Percentiles rank a stretch among this genome's conserved stretches.
These are phyloP conservation scores for Smutsia gigantea DNA, from an alignment of 2,797 vertebrate genomes.

Conservation along the genomic window DNA sequence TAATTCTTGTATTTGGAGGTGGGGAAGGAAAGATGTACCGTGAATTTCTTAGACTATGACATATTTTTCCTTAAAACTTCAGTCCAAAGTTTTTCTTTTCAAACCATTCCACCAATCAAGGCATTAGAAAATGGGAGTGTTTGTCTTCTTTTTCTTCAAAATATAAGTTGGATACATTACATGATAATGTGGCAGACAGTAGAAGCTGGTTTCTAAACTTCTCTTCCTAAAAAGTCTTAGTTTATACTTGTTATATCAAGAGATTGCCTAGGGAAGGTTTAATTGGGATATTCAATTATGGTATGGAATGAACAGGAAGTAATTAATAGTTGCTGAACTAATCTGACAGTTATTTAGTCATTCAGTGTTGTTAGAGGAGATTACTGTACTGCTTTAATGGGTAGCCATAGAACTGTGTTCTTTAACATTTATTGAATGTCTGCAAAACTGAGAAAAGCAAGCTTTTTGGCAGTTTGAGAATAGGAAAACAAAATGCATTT, in stretches of 20 bases:
- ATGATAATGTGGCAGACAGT: neutral
- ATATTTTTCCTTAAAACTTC: neutral
- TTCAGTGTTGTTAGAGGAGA: neutral
- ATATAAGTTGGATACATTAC: neutral
- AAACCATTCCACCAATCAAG: neutral
- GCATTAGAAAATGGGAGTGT: neutral
- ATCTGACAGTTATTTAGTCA: neutral
- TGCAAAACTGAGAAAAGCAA: slow-evolving; percentile 33
- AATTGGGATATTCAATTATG: neutral
- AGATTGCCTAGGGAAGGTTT: neutral
- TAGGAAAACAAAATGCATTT: slow-evolving; percentile 1
- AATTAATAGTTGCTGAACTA: neutral
- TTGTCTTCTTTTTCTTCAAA: neutral
- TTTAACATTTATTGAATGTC: neutral
- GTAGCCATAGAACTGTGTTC: neutral
- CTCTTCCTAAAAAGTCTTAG: neutral
- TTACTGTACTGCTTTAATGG: neutral
- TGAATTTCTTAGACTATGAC: neutral
- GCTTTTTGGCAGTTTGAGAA: neutral
- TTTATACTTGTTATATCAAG: neutral
- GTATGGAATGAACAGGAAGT: slow-evolving; percentile 39
- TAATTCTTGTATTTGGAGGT: neutral
- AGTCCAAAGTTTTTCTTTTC: neutral
- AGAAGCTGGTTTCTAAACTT: neutral
- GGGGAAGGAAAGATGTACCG: neutral